A percentile compares a stretch with the other conserved stretches of the same genome.
These are phyloP conservation scores for Hippopotamus amphibius DNA, from an alignment of 2,113 vertebrate genomes.

Conservation along the genomic window DNA sequence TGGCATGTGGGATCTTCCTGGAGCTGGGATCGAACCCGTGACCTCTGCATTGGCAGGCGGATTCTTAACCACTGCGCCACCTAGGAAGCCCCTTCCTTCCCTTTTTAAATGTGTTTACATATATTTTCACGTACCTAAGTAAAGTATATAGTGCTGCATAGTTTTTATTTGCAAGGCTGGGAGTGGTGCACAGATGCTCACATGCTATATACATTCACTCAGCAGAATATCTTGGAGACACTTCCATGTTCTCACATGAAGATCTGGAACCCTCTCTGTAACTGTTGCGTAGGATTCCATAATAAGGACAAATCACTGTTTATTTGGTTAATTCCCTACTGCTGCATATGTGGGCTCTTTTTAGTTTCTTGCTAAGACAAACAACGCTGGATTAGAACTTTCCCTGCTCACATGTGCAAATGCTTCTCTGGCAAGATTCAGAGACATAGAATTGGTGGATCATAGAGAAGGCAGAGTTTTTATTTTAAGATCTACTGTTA, in stretches of 20 bases:
- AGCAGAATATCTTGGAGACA: not conserved
- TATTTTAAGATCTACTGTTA: not conserved
- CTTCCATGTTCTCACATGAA: not conserved
- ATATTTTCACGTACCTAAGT: not conserved
- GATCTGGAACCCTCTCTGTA: not conserved
- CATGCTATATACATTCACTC: not conserved
- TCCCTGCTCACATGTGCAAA: not conserved
- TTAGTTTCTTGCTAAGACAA: not conserved
- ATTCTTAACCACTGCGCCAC: too few relatives aligned
- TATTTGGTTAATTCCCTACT: not conserved
- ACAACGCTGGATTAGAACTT: not conserved
- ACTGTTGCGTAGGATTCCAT: not conserved
- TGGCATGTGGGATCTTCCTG: too few relatives aligned
- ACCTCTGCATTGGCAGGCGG: too few relatives aligned
- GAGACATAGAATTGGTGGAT: not conserved
- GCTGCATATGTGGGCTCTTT: not conserved
- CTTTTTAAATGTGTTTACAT: not conserved
- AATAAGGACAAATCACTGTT: not conserved
- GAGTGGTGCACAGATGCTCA: not conserved
- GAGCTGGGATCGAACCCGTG: too few relatives aligned
- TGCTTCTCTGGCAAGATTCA: conserved; percentile 12
- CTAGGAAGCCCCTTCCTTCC: not conserved
- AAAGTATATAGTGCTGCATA: not conserved
- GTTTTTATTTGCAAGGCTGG: not conserved
- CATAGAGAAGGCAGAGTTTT: not conserved